These are phyloP conservation scores for Dendrocopos noguchii DNA, from an alignment of 2,113 vertebrate species.

Conservation along the genomic window DNA sequence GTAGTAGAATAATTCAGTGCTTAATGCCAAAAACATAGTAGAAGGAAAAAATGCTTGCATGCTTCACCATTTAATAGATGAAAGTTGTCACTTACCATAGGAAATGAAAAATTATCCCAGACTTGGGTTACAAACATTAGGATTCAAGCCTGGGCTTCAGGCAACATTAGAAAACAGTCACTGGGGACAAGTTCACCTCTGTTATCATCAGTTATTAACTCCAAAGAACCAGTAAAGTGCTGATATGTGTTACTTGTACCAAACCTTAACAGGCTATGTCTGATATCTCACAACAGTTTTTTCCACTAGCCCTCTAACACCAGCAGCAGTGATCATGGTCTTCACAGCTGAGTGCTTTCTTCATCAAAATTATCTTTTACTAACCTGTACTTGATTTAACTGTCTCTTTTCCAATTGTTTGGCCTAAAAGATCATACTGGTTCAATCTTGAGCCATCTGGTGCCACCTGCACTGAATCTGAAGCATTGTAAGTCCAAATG, in stretches of 20 bases:
- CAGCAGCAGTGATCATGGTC: background rate
- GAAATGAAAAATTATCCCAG: background rate
- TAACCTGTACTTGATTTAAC: constrained; percentile 97
- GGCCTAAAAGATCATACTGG: constrained; percentile 95
- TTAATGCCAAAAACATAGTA: background rate
- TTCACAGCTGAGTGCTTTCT: background rate
- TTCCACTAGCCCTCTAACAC: background rate
- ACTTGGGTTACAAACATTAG: background rate
- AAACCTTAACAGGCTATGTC: background rate
- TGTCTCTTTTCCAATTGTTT: constrained; percentile 95
- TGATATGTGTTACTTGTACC: background rate
- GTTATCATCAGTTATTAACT: background rate
- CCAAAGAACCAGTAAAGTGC: background rate
- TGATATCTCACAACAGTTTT: background rate
- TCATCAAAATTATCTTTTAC: constrained; percentile 9
- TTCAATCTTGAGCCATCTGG: constrained; percentile 95
- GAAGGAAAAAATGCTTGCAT: background rate
- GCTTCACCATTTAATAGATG: background rate
- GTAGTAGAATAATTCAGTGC: background rate
- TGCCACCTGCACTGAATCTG: constrained; percentile 94
- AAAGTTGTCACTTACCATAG: background rate
- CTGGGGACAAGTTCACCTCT: background rate
- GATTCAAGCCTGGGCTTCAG: background rate
- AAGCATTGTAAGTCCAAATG: constrained; percentile 93
- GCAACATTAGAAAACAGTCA: background rate